A percentile compares a stretch with the other conserved stretches of the same genome.
Conservation (phyloP, 1,140 invertebrate species). For the Aradophagus sp. region DNA sequence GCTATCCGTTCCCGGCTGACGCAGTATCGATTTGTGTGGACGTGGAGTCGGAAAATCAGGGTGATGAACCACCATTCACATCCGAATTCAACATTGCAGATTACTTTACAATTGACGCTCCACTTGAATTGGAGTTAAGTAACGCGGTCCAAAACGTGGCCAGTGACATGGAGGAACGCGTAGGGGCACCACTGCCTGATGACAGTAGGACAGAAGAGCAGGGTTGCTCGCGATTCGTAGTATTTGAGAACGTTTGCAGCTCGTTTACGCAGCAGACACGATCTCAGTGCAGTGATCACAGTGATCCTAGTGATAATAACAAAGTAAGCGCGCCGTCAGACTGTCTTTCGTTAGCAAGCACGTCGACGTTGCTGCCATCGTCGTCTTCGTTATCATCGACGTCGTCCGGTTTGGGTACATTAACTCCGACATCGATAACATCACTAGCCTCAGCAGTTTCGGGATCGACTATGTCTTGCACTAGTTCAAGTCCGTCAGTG, state of each 20-base stretch:
- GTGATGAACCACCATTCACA: conserved; percentile 69
- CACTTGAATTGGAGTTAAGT: conserved; percentile 66
- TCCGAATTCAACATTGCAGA: conserved; percentile 73
- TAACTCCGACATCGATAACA: conserved; percentile 13
- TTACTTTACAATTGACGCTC: conserved; percentile 66
- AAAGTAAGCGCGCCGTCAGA: conserved; percentile 62
- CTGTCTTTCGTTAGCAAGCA: conserved; percentile 35
- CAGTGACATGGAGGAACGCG: conserved; percentile 30
- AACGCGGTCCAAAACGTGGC: conserved; percentile 2
- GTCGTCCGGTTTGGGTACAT: conserved; percentile 5
- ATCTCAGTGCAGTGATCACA: conserved; percentile 65
- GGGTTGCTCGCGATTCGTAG: conserved; percentile 68
- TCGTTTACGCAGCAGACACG: conserved; percentile 62
- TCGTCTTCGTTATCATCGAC: conserved; percentile 19
- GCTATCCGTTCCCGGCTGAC: conserved; percentile 71
- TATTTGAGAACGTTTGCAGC: conserved; percentile 60
- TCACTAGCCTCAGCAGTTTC: conserved; percentile 13
- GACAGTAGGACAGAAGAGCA: conserved; percentile 64
- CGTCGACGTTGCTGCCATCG: conserved; percentile 20
- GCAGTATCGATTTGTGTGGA: conserved; percentile 73
- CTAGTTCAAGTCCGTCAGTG: conserved; percentile 1
- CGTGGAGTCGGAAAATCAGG: conserved; percentile 65
- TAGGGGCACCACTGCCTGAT: conserved; percentile 43
- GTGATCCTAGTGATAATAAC: conserved; percentile 65
- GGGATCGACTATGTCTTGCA: too few species aligned